Base-by-base conservation (phyloP, 2,888 invertebrate genomes). In the Enchytraeus crypticus region DNA sequence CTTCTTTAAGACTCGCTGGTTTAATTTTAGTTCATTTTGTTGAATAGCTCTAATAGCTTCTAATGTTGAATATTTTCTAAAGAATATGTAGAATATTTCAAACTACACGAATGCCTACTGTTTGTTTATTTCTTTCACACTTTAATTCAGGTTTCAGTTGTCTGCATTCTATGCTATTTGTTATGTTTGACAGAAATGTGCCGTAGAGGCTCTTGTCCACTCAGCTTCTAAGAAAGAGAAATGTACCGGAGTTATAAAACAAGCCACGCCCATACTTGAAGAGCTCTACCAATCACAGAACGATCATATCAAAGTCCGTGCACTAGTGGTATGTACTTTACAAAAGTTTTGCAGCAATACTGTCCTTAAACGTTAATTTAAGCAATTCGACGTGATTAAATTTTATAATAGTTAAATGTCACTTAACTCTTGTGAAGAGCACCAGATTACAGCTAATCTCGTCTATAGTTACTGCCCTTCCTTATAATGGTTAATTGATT, bases 181-280 rank as follows among this genome's bases (percentile, higher is more conserved):
- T 38, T 38, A 1, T 34, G 0, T 30, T 14, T 18, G 49, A 21
- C 60, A 97, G 82, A 88, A 88, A 79, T 88, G 96, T 18, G 90
- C 98, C 0, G 92, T 92, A 74, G 98, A 98, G 79, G 93, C 97
- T 71, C 87, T 99, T 53, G 90, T 97, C 63, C 92, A 93, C 4
- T 93, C 96, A 3, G 89, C 96, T 1, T 91, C 92, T 4, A 98
- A 98, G 78, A 93, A 93, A 78, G 96, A 97, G 33, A 92, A 96
- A 81, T 95, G 95, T 2, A 87, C 88, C 71, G 86, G 90, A 0
- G 88, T 97, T 46, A 87, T 93, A 56, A 84, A 84, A 54, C 89
- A 90, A 75, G 98, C 97, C 34, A 86, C 90, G 8, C 88, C 90
- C 64, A 92, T 98, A 65, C 82, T 98, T n/a, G 95, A 96, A 74